phyloP scores from a whole-genome alignment of 2,113 vertebrate species.

The Lophura nycthemera region DNA sequence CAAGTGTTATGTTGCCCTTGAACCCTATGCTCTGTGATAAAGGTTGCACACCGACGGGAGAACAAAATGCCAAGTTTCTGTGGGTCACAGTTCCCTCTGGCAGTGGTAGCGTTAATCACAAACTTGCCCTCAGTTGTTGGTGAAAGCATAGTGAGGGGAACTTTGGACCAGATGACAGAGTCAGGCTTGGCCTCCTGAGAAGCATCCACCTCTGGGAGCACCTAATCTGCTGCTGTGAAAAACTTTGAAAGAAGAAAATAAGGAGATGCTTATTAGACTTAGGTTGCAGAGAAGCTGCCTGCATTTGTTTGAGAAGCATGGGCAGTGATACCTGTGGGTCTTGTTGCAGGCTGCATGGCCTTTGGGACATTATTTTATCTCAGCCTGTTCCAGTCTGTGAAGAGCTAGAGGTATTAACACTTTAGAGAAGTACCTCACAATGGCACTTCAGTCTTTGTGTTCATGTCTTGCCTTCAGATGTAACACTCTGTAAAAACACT shows the following conservation, averaged over 20 bases:
- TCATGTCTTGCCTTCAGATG: not conserved
- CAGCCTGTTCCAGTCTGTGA: not conserved
- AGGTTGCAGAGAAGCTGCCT: not conserved
- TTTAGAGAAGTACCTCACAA: not conserved
- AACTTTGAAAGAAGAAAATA: not conserved
- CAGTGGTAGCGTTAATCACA: slow-evolving; percentile 55
- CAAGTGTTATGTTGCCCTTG: slow-evolving; percentile 73
- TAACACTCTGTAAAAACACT: not conserved
- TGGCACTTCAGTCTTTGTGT: not conserved
- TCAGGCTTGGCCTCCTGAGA: not conserved
- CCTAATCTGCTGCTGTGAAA: not conserved
- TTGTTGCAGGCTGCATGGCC: not conserved
- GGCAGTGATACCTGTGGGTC: not conserved
- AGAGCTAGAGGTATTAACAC: not conserved
- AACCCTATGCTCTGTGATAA: slow-evolving; percentile 65
- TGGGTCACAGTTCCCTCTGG: slow-evolving; percentile 47
- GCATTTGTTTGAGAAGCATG: rapidly evolving
- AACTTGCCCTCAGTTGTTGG: slow-evolving; percentile 53
- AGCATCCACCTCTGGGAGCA: not conserved
- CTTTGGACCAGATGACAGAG: slow-evolving; percentile 33
- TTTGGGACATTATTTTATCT: not conserved
- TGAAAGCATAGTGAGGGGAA: not conserved
- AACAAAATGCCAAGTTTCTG: slow-evolving; percentile 37
- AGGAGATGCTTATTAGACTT: not conserved
- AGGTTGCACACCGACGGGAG: slow-evolving; percentile 31